A percentile compares a stretch with the other conserved stretches of the same genome.
These are phyloP conservation scores for Cosmia trapezina DNA, from an alignment of 2,888 invertebrate genomes.

Conservation along the genomic window DNA sequence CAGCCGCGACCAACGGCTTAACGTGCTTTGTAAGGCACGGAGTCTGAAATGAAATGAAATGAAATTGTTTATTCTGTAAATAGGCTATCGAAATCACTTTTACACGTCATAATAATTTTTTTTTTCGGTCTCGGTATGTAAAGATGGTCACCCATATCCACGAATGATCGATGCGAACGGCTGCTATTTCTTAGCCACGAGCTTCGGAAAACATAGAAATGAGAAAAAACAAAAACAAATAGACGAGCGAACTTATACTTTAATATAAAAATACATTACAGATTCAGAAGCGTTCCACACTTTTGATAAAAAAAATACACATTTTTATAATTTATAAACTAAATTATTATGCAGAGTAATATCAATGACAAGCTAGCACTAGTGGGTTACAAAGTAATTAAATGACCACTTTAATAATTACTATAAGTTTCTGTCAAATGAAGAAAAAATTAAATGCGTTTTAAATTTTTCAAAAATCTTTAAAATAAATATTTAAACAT, in stretches of 20 bases:
- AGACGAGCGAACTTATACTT: slow-evolving; percentile 72
- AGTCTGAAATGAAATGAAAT: too few relatives aligned
- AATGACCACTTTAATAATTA: slow-evolving; percentile 20
- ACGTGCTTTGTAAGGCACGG: too few relatives aligned
- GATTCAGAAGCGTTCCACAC: slow-evolving; percentile 53
- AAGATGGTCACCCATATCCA: too few relatives aligned
- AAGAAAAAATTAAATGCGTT: slow-evolving; percentile 8
- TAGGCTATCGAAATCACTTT: too few relatives aligned
- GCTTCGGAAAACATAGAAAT: too few relatives aligned
- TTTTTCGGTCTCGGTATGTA: too few relatives aligned
- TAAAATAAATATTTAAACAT: background rate
- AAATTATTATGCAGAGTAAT: slow-evolving; percentile 38
- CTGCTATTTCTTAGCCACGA: too few relatives aligned
- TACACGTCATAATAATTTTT: too few relatives aligned
- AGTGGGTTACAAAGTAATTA: slow-evolving; percentile 62
- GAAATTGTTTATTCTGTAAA: too few relatives aligned
- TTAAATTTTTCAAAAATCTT: background rate
- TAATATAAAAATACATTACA: slow-evolving; percentile 67
- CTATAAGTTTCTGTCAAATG: too few relatives aligned
- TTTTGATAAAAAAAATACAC: slow-evolving; percentile 51
- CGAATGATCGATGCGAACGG: too few relatives aligned
- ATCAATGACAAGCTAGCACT: slow-evolving; percentile 55
- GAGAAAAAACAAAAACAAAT: slow-evolving; percentile 24
- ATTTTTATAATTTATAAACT: slow-evolving; percentile 38
- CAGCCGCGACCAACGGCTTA: too few relatives aligned